Conservation (phyloP, 2,113 vertebrate species). For the Callospermophilus lateralis region DNA sequence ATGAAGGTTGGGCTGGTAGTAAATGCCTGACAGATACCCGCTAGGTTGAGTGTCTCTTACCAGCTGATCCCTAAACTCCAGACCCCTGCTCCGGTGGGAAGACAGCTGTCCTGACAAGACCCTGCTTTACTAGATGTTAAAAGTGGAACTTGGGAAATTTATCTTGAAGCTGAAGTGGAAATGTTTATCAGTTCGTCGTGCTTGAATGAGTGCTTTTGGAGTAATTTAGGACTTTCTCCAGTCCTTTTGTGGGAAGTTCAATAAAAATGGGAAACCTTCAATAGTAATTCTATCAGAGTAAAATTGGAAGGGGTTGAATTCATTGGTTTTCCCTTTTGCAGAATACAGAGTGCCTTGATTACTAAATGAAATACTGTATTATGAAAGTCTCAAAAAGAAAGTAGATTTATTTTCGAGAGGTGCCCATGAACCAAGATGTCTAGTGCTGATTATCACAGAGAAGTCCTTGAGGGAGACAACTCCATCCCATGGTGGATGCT, state of each 20-base stretch:
- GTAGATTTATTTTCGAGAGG: neutral
- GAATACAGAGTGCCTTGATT: conserved; percentile 8
- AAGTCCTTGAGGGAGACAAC: neutral
- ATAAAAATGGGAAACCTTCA: neutral
- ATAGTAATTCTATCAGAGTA: neutral
- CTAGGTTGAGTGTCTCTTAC: neutral
- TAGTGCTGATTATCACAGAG: neutral
- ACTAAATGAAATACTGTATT: neutral
- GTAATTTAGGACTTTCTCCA: neutral
- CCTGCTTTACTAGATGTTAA: neutral
- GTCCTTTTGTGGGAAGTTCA: neutral
- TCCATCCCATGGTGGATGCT: rapidly evolving
- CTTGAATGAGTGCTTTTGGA: neutral
- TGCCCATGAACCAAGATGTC: neutral
- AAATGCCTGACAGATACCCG: neutral
- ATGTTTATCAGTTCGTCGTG: neutral
- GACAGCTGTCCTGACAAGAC: neutral
- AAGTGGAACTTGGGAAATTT: neutral
- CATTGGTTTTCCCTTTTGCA: neutral
- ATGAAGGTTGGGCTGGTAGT: rapidly evolving
- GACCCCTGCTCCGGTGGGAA: neutral
- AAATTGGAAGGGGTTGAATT: neutral
- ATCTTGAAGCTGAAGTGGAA: neutral
- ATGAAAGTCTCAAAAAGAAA: neutral
- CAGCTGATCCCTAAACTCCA: neutral